Conservation (phyloP, 2,888 invertebrate species). For the Platycheirus albimanus region DNA sequence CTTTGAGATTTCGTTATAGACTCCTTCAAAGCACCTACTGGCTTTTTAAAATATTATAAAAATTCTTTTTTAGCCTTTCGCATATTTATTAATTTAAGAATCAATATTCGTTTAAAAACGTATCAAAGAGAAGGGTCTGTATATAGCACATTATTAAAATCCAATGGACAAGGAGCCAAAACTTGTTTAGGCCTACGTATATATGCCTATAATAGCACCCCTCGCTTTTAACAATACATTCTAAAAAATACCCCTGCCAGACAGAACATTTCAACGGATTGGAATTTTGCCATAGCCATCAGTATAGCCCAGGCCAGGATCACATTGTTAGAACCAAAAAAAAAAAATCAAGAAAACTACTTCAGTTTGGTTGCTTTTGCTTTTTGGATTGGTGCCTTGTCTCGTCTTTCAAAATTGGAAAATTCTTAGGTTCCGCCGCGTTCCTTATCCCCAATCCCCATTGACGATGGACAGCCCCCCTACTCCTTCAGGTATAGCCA, state of each 20-base stretch:
- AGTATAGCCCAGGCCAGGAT: conserved; percentile 3
- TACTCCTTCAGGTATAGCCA: background rate
- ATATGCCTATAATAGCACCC: background rate
- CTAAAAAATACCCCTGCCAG: conserved; percentile 19
- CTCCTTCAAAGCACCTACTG: too few relatives aligned
- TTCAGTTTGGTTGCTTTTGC: conserved; percentile 29
- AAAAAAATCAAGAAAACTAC: conserved; percentile 51
- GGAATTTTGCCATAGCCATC: conserved; percentile 56
- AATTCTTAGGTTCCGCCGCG: conserved; percentile 33
- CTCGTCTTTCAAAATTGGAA: conserved; percentile 67
- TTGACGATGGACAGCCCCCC: too few relatives aligned
- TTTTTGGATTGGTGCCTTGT: conserved; percentile 41
- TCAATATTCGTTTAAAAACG: too few relatives aligned
- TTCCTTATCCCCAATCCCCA: background rate
- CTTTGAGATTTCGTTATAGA: too few relatives aligned
- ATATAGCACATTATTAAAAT: conserved; percentile 15
- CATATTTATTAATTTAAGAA: too few relatives aligned
- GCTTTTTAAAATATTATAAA: too few relatives aligned
- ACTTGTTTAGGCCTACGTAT: conserved; percentile 13
- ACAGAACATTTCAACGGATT: conserved; percentile 55
- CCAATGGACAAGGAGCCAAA: conserved; percentile 5
- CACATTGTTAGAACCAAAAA: conserved; percentile 49
- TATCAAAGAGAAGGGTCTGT: too few relatives aligned
- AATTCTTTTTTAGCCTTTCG: too few relatives aligned
- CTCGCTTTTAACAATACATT: background rate